phyloP scores from a whole-genome alignment of 37 sponge, comb jelly and placozoan genomes.

The Bolinopsis microptera region DNA sequence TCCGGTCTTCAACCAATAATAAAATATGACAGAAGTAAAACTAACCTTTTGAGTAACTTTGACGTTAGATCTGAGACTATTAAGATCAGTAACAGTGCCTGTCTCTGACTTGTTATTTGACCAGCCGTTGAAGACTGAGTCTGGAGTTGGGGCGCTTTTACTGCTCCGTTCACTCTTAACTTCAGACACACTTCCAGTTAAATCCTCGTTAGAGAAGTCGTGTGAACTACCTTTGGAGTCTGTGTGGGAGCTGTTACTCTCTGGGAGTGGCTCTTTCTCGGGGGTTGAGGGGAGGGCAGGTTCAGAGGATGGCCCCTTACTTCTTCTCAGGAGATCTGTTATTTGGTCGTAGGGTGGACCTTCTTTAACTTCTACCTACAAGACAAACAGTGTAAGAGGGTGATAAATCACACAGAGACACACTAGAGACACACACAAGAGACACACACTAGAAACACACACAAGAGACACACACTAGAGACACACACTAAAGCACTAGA shows the following conservation, averaged over 20 bases:
- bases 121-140: neutral
- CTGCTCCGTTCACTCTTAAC: neutral
- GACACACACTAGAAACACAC: no score
- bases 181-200: neutral
- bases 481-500: no score
- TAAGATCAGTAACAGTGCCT: neutral
- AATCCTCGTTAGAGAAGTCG: neutral
- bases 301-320: neutral
- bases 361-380: constrained; percentile 39
- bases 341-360: constrained; percentile 22
- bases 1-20: no score
- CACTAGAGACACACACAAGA: no score
- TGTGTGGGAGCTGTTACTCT: neutral
- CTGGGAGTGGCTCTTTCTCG: neutral
- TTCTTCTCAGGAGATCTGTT: constrained; percentile 12
- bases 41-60: neutral
- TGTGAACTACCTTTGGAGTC: neutral
- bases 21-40: neutral
- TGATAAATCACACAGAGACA: no score
- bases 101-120: neutral
- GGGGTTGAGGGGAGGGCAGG: neutral
- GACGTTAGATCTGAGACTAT: neutral
- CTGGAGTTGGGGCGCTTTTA: neutral
- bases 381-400: no score
- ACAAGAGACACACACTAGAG: no score